Conservation (phyloP, 1,140 invertebrate species). For the Arion vulgaris region DNA sequence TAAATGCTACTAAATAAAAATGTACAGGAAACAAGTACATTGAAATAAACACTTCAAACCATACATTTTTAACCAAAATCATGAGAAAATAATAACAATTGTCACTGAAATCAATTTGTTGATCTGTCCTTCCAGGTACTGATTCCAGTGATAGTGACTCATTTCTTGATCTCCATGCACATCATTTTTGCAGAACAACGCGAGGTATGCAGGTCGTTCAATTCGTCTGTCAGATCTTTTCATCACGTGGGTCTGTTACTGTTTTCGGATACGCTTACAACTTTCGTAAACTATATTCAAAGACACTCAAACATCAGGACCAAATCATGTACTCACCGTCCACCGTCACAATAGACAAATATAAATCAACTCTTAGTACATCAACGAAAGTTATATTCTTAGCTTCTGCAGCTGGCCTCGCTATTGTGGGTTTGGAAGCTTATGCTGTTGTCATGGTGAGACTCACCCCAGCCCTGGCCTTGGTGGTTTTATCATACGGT, state of each 20-base stretch:
- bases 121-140: constrained; percentile 73
- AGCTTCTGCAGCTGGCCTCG: constrained; percentile 85
- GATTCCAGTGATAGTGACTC: constrained; percentile 82
- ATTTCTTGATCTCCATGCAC: constrained; percentile 84
- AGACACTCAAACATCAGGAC: constrained; percentile 70
- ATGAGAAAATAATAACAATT: too few species aligned
- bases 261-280: constrained; percentile 88
- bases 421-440: constrained; percentile 85
- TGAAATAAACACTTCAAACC: too few species aligned
- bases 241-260: constrained; percentile 82
- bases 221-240: constrained; percentile 74
- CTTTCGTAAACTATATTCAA: constrained; percentile 76
- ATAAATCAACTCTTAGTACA: constrained; percentile 47
- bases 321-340: constrained; percentile 53
- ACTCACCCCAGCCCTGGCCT: constrained; percentile 80
- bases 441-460: constrained; percentile 84
- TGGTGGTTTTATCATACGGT: constrained; percentile 92
- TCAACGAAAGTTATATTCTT: constrained; percentile 78
- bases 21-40: too few species aligned
- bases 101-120: too few species aligned
- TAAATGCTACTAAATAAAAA: too few species aligned
- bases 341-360: constrained; percentile 48
- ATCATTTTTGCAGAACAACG: constrained; percentile 78
- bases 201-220: constrained; percentile 39
- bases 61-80: too few species aligned